Conservation (phyloP, 2,113 vertebrate species). For the Trematomus loennbergii region DNA sequence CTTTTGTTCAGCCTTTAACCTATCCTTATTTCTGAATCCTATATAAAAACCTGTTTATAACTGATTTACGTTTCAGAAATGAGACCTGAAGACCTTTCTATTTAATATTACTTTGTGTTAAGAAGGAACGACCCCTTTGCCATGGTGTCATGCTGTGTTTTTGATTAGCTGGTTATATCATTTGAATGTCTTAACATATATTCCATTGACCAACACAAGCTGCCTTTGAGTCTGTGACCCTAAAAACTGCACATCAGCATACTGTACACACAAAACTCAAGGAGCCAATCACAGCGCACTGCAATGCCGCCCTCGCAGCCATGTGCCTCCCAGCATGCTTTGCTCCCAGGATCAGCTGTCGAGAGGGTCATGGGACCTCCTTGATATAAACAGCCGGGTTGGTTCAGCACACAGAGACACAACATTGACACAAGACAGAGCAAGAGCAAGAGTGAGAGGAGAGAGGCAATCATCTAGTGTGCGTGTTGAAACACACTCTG, state of each 20-base stretch:
- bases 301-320: conserved; percentile 35
- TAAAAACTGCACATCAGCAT: conserved; percentile 81
- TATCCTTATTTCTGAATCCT: not conserved
- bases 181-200: conserved; percentile 83
- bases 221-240: conserved; percentile 76
- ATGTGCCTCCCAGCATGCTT: conserved; percentile 73
- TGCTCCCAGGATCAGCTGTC: conserved; percentile 69
- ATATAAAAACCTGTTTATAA: not conserved
- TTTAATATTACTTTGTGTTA: not conserved
- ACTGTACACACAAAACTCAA: conserved; percentile 54
- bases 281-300: conserved; percentile 51
- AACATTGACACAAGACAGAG: conserved; percentile 20
- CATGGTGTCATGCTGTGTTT: conserved; percentile 49
- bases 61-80: not conserved
- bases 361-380: conserved; percentile 64
- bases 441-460: conserved; percentile 5
- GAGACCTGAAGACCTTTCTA: not conserved
- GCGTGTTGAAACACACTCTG: conserved; percentile 77
- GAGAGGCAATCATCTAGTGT: conserved; percentile 28
- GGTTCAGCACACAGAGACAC: conserved; percentile 43
- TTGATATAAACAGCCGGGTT: conserved; percentile 35
- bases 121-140: conserved; percentile 27
- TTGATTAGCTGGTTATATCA: conserved; percentile 35
- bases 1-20: not conserved
- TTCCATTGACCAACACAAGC: conserved; percentile 80